A percentile compares a stretch with the other conserved stretches of the same genome.
Evolutionary conservation across 2,113 vertebrate genomes (phyloP).

Genomic region (Canis aureus): DNA sequence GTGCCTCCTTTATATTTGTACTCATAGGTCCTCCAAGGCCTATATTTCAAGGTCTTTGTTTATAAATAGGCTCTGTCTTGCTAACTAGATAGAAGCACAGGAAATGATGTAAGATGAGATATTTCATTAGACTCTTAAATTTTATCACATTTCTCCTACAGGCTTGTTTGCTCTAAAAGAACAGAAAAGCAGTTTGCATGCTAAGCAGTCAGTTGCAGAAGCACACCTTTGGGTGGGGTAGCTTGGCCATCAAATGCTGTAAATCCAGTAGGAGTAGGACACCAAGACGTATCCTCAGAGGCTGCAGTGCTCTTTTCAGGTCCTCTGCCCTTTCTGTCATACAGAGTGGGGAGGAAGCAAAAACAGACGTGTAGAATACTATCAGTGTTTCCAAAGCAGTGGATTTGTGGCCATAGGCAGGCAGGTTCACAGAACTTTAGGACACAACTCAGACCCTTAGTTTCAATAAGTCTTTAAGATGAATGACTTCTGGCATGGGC

Average conservation of each 20-base stretch:
- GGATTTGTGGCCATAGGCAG: neutral
- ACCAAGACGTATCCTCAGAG: neutral
- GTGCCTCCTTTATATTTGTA: conserved; percentile 33
- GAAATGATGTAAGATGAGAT: neutral
- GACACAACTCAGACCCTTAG: neutral
- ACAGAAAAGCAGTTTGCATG: neutral
- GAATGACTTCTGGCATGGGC: neutral
- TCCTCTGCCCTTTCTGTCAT: neutral
- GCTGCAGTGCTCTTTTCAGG: neutral
- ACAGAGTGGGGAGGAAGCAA: neutral
- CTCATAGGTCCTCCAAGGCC: neutral
- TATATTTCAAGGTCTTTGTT: conserved; percentile 35
- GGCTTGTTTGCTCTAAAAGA: neutral
- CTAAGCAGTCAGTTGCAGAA: neutral
- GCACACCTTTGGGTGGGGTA: neutral
- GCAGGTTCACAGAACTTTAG: neutral
- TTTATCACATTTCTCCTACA: neutral
- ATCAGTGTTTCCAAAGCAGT: neutral
- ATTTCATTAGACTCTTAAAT: conserved; percentile 24
- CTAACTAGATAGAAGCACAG: conserved; percentile 22
- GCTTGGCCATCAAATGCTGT: neutral
- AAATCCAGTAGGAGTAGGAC: neutral
- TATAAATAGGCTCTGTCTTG: neutral
- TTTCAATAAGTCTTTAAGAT: neutral
- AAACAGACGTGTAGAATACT: neutral